Evolutionary conservation across 1,140 invertebrate species (phyloP), one percentile per base, ranked within the genome.

Genomic region (Calephelis virginiensis): DNA sequence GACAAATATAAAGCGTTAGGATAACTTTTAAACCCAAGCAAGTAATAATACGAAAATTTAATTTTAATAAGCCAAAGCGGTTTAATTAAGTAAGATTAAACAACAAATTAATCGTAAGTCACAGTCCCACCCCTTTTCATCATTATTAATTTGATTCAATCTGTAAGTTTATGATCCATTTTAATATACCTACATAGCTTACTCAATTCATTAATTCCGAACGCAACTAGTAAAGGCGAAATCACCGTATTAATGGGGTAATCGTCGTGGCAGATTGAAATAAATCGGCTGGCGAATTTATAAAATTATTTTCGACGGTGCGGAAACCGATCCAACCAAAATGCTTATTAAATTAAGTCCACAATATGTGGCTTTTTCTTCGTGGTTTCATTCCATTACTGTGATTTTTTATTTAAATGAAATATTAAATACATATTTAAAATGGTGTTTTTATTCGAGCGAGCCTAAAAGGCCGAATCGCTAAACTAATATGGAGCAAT

Each of bases 251-350:
- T 50, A 50, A 50, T 50, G 49, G 49, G 13, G 50, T 53, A 53
- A 53, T 53, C 50, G 50, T 53, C 50, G 50, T 53, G 50, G 50
- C 17, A 17, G 50, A 53, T 53, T 53, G 50, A 53, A 53, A 53
- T 53, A 53, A 53, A 53, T 53, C 50, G 50, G 50, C 17, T 53
- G 50, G 50, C 50, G 50, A 53, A 28, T 53, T 53, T 53, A 53
- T 53, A 53, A 56, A 56, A 56, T 56, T 56, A 56, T 56, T 56
- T 56, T 56, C 50, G 50, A 56, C 50, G 50, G 10, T 56, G 50
- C 10, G 50, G 50, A 56, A 56, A 56, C 50, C 50, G 50, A 56
- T 56, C 17, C 50, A 56, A 56, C 50, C 50, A 56, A 56, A 56
- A 56, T 56, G 50, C 50, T 56, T 56, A 56, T 56, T 56, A 56